These are phyloP conservation scores for Bombus waltoni DNA, from an alignment of 1,140 invertebrate genomes.

Conservation along the genomic window DNA sequence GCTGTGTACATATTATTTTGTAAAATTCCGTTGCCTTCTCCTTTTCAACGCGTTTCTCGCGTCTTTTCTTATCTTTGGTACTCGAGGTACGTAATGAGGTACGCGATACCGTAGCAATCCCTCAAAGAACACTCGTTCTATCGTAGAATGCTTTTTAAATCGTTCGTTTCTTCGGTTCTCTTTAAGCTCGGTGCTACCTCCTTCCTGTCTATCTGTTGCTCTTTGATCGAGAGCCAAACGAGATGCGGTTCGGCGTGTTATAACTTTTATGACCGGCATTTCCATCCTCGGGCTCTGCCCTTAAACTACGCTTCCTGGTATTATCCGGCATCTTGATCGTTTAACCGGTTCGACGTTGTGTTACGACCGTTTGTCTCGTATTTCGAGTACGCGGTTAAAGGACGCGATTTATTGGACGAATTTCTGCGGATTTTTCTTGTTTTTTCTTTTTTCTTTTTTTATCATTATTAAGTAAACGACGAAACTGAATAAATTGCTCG, in stretches of 20 bases:
- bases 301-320: background rate
- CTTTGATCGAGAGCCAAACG: conserved; percentile 63
- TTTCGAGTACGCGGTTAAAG: background rate
- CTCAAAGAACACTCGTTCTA: conserved; percentile 4
- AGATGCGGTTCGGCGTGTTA: conserved; percentile 42
- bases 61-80: background rate
- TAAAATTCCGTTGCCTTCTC: background rate
- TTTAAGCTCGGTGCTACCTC: background rate
- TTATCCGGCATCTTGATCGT: conserved; percentile 9
- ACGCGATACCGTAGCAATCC: background rate
- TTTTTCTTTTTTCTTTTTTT: background rate
- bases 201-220: conserved; percentile 58
- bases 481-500: conserved; percentile 11
- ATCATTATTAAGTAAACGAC: background rate
- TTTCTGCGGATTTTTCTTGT: too few relatives aligned
- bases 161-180: conserved; percentile 24
- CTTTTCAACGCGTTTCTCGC: background rate
- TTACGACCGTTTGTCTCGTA: background rate
- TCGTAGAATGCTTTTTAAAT: conserved; percentile 4
- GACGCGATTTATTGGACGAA: background rate
- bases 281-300: background rate
- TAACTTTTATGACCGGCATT: conserved; percentile 25
- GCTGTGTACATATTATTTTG: background rate
- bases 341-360: background rate
- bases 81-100: background rate